Evolutionary conservation across 2,888 invertebrate genomes (phyloP).

Genomic region (Gerosis bhagava): DNA sequence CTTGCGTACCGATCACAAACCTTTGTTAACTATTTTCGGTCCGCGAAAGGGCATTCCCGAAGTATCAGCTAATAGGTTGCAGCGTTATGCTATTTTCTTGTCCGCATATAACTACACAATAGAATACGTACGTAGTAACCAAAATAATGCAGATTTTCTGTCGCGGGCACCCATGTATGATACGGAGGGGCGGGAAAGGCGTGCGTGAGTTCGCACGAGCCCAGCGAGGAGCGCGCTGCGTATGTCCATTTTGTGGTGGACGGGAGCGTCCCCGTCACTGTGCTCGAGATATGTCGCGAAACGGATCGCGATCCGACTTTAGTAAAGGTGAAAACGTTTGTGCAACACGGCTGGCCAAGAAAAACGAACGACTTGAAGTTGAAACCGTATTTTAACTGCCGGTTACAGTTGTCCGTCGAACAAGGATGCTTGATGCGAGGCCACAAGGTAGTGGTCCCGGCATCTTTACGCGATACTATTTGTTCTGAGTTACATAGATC

Average conservation of each 20-base stretch:
- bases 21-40: conserved; percentile 37
- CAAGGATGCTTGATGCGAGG: conserved; percentile 23
- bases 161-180: conserved; percentile 23
- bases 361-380: conserved; percentile 10
- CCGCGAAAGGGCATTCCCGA: conserved; percentile 23
- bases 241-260: conserved; percentile 24
- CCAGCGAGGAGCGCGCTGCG: conserved; percentile 19
- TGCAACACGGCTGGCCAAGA: conserved; percentile 27
- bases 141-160: conserved; percentile 30
- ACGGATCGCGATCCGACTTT: conserved; percentile 15
- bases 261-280: conserved; percentile 21
- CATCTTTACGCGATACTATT: conserved; percentile 6
- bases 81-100: conserved; percentile 38
- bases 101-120: conserved; percentile 5
- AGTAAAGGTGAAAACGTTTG: conserved; percentile 9
- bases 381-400: conserved; percentile 24
- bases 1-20: conserved; percentile 37
- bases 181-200: not conserved
- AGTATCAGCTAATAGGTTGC: conserved; percentile 32
- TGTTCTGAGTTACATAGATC: conserved; percentile 17
- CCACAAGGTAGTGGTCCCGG: conserved; percentile 25
- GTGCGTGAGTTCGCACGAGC: not conserved
- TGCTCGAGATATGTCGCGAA: conserved; percentile 12
- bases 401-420: conserved; percentile 23
- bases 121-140: conserved; percentile 26